Evolutionary conservation across 2,113 vertebrate species (phyloP).

Genomic region (Chaetodon trifascialis): DNA sequence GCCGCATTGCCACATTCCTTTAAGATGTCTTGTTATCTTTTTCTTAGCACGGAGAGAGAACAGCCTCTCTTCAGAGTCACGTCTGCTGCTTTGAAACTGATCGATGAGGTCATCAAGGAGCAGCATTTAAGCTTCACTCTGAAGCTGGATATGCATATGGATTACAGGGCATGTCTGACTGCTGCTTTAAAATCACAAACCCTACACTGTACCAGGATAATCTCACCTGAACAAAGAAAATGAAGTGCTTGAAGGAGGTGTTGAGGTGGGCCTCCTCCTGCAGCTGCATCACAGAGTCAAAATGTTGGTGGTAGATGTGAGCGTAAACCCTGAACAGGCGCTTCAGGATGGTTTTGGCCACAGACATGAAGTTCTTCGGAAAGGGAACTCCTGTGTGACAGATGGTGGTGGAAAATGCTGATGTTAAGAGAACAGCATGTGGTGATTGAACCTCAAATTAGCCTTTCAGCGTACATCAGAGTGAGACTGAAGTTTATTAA

Average conservation of each 20-base stretch:
- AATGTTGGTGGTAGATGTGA: constrained; percentile 98
- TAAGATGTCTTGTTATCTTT: not conserved
- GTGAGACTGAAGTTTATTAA: not conserved
- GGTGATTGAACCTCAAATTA: not conserved
- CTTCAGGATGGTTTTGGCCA: constrained; percentile 97
- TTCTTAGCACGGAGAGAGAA: not conserved
- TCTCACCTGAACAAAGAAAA: constrained; percentile 96
- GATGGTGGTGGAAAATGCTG: constrained; percentile 19
- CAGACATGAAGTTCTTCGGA: constrained; percentile 98
- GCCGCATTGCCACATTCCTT: not conserved
- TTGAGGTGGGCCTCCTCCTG: constrained; percentile 98
- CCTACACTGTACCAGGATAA: not conserved
- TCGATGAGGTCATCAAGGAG: not conserved
- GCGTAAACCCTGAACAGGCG: constrained; percentile 95
- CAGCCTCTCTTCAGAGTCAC: not conserved
- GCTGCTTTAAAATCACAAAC: not conserved
- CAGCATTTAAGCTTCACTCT: not conserved
- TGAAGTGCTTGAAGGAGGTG: constrained; percentile 99
- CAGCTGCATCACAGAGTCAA: constrained; percentile 96
- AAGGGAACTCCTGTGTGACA: constrained; percentile 90
- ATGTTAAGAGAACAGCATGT: constrained; percentile 14
- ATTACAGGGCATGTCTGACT: not conserved
- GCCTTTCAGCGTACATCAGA: not conserved
- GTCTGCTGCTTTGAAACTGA: not conserved
- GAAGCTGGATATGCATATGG: no score